Base-by-base conservation (phyloP, 2,797 vertebrate species). In the Sitta carolinensis region DNA sequence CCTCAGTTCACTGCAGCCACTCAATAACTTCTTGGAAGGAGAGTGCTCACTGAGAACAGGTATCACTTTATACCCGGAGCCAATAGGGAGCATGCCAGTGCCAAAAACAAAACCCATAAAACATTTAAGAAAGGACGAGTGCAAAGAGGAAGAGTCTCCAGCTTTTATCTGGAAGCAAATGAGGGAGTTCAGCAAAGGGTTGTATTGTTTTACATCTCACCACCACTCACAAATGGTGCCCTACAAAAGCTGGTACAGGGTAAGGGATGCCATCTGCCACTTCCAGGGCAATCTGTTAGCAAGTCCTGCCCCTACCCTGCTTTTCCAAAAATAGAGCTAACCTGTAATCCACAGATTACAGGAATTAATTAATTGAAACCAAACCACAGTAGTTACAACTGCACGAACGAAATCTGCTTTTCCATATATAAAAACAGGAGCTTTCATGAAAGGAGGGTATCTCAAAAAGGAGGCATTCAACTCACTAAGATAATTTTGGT, bases 341-440 rank as follows among this genome's bases (percentile, higher is more conserved):
- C 90, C 93, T 85, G 81, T 80, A 93, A 94, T 63, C 93, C 84
- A 61, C 14, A 57, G 84, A 84, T 87, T 77, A 90, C 72, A 93
- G 89, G 61, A 85, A 72, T 27, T 40, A 77, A 83, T 83, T 78
- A 76, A 90, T 5, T 76, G 62, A 89, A 93, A 86, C 50, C 51
- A 43, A 76, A 66, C 27, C 43, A 13, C 66, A 16, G n/a, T 1
- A 47, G 55, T 58, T 66, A 67, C 51, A 76, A 67, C 15, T 2
- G 26, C 63, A 26, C 43, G 11, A 26, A 66, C 1, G 0, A 84
- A 77, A 75, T 40, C 42, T 83, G 67, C 43, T 66, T 47, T 29
- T 30, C 57, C 30, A 4, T 3, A 1, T 3, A 36, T 5, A 86
- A 57, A 66, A 38, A 2, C 16, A 34, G 2, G 1, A 20, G 14